Percentiles rank a stretch among this genome's conserved stretches.
Conservation (phyloP, 2,113 vertebrate genomes). For the Corvus hawaiiensis region DNA sequence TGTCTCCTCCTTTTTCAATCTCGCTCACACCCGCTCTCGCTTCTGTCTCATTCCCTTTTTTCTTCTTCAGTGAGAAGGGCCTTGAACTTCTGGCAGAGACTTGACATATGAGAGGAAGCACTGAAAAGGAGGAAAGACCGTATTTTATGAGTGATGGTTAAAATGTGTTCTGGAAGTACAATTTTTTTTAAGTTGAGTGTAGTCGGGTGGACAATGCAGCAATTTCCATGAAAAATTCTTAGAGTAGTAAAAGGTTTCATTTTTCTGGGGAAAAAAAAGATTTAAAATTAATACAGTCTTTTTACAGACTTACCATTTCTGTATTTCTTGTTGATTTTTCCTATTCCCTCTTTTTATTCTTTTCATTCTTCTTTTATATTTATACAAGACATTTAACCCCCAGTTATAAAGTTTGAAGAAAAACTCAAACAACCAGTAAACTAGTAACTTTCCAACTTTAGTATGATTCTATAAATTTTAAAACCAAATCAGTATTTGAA, state of each 20-base stretch:
- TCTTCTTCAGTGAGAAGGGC: background rate
- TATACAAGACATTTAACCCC: background rate
- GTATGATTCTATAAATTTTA: background rate
- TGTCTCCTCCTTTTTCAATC: background rate
- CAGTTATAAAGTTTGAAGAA: background rate
- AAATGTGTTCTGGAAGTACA: background rate
- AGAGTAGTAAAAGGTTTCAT: background rate
- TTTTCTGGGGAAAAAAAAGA: background rate
- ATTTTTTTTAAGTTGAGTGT: background rate
- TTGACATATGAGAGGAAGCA: background rate
- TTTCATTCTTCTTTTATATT: background rate
- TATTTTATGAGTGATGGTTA: background rate
- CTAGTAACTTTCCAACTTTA: background rate
- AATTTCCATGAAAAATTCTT: conserved; percentile 21
- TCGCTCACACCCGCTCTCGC: fast-evolving
- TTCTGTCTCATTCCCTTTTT: background rate
- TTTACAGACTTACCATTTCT: background rate
- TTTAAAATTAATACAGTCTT: background rate
- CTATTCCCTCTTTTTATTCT: background rate
- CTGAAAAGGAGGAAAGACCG: background rate
- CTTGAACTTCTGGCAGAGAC: conserved; percentile 8
- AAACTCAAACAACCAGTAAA: background rate
- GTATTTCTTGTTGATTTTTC: background rate
- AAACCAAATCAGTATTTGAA: background rate
- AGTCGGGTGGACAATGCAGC: background rate